Conservation (phyloP, 1,140 invertebrate species). For the Sminthurides bifidus region DNA sequence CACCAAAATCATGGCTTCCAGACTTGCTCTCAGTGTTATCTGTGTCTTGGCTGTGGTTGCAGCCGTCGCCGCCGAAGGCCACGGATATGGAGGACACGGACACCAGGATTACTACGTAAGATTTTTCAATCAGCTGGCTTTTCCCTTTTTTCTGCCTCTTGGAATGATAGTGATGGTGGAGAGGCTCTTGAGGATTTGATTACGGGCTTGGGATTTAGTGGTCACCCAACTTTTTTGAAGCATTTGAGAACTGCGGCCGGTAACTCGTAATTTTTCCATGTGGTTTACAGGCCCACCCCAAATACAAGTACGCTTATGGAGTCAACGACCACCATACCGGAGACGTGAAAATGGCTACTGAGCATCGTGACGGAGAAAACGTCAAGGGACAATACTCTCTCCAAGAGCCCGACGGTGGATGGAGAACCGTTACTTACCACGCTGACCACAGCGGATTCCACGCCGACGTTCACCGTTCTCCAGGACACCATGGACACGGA, state of each 20-base stretch:
- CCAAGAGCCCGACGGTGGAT: conserved; percentile 22
- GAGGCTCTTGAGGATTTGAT: not conserved
- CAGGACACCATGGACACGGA: conserved; percentile 5
- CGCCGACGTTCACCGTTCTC: conserved; percentile 20
- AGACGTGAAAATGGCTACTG: conserved; percentile 31
- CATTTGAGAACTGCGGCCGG: not conserved
- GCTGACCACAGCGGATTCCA: conserved; percentile 8
- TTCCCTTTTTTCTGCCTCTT: not conserved
- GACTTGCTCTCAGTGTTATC: not conserved
- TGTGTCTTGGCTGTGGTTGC: not conserved
- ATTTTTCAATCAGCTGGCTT: not conserved
- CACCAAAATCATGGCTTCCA: not conserved
- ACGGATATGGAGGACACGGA: not conserved
- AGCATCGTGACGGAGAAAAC: conserved; percentile 37
- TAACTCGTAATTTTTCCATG: not conserved
- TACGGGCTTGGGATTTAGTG: no score
- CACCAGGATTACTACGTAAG: conserved; percentile 11
- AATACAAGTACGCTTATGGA: conserved; percentile 37
- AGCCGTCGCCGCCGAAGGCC: no score
- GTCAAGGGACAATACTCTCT: conserved; percentile 25
- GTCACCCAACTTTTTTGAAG: not conserved
- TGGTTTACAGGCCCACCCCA: conserved; percentile 23
- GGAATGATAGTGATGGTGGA: not conserved
- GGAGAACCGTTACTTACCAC: conserved; percentile 14
- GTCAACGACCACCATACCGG: conserved; percentile 30